Base-by-base conservation (phyloP, 2,888 invertebrate species). In the Agrochola circellaris region DNA sequence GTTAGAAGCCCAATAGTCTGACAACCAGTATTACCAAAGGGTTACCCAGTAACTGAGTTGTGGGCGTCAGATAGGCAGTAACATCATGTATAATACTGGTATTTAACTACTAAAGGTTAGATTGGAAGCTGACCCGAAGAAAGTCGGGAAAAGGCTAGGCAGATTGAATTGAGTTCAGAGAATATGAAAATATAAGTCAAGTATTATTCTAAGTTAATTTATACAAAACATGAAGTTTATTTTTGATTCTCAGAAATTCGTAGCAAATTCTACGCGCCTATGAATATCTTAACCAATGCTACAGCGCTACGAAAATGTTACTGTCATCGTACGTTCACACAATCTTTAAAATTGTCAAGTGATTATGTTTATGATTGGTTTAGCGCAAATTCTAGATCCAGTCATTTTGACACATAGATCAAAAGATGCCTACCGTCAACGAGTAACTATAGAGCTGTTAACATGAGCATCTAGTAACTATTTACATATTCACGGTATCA, bases 221-320 rank as follows among this genome's bases (percentile, higher is more conserved):
- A 4, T 5, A 5, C 38, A 5, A 38, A 38, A 38, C 38, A 30
- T 30, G 26, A 73, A 73, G 4, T 23, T 75, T n/a, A 62, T 45
- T 56, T 30, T 5, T 5, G 9, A 42, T 58, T 23, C 45, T 38
- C 23, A 9, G 51, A 34, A 58, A 54, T 54, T 71, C 54, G 60
- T 71, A 60, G 45, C 51, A 38, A 15, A 1, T 26, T 34, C 60
- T 75, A 78, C 69, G 65, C 9, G n/a, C 13, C 67, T 51, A 65
- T 64, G 15, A 67, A 26, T 13, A 15, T 62, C 66, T 71, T 72
- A 77, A 38, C 7, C 11, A 17, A 20, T 34, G 42, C 67, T 79
- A 73, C 60, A 51, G 0, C 6, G 23, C 62, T 76, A 72, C 56
- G 30, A 60, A 30, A 60, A 30, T n/a, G n/a, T n/a, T n/a, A n/a